Conservation (phyloP, 2,888 invertebrate species). For the Stenodema calcarata region DNA sequence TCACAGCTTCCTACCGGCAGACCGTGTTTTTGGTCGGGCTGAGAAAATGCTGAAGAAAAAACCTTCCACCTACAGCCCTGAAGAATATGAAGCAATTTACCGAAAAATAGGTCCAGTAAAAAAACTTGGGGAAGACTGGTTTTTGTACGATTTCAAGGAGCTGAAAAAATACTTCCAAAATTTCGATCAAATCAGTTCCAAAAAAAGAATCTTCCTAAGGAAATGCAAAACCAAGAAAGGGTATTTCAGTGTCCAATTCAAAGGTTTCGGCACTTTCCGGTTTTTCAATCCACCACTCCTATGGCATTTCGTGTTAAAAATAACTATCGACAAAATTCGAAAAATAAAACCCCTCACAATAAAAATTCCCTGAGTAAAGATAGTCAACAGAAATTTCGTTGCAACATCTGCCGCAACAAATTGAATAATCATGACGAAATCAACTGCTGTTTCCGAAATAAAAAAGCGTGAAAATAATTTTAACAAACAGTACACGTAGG, state of each 20-base stretch:
- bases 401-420: not conserved
- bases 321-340: not conserved
- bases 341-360: not conserved
- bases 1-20: conserved; percentile 20
- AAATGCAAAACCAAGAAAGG: not conserved
- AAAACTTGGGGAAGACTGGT: conserved; percentile 20
- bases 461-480: not conserved
- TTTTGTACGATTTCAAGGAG: not conserved
- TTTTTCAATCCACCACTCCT: not conserved
- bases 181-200: not conserved
- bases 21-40: conserved; percentile 12
- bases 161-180: not conserved
- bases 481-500: not conserved
- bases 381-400: not conserved
- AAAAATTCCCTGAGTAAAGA: not conserved
- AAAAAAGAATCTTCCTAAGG: not conserved
- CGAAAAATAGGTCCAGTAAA: not conserved
- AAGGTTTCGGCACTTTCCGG: not conserved
- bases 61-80: not conserved
- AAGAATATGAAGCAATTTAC: not conserved
- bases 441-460: not conserved
- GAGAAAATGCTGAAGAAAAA: not conserved
- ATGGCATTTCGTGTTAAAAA: not conserved
- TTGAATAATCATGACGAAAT: not conserved
- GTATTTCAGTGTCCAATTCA: not conserved